These are phyloP conservation scores for Steromphala cineraria DNA, from an alignment of 2,888 invertebrate genomes.

Conservation along the genomic window DNA sequence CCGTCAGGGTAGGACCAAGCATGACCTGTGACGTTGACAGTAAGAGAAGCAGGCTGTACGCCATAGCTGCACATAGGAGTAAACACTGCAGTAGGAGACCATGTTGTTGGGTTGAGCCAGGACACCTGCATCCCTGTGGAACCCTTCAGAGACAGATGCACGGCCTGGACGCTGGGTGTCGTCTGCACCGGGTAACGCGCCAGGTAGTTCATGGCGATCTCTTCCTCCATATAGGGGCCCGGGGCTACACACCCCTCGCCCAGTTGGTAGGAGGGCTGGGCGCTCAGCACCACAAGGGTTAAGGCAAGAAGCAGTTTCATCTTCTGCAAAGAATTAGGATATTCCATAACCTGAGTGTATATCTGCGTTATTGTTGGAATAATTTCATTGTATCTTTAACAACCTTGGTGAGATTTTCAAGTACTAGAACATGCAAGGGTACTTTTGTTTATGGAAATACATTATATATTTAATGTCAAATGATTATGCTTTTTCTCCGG, in stretches of 20 bases:
- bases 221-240: not conserved
- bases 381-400: too few relatives aligned
- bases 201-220: too few relatives aligned
- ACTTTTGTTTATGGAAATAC: too few relatives aligned
- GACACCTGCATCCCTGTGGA: constrained; percentile 1
- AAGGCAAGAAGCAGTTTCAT: not conserved
- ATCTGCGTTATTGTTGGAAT: too few relatives aligned
- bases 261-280: not conserved
- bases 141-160: constrained; percentile 30
- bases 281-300: not conserved
- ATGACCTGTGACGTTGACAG: not conserved
- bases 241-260: constrained; percentile 12
- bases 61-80: constrained; percentile 29
- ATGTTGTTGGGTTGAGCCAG: constrained; percentile 31
- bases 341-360: too few relatives aligned
- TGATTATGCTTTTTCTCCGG: too few relatives aligned
- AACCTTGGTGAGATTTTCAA: too few relatives aligned
- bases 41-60: not conserved
- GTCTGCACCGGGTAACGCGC: too few relatives aligned
- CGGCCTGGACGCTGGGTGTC: constrained; percentile 26
- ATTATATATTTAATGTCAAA: too few relatives aligned
- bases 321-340: too few relatives aligned
- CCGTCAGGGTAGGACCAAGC: constrained; percentile 33
- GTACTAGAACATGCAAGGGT: too few relatives aligned
- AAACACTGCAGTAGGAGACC: not conserved